These are phyloP conservation scores for Bucco capensis DNA, from an alignment of 2,113 vertebrate species.

Conservation along the genomic window DNA sequence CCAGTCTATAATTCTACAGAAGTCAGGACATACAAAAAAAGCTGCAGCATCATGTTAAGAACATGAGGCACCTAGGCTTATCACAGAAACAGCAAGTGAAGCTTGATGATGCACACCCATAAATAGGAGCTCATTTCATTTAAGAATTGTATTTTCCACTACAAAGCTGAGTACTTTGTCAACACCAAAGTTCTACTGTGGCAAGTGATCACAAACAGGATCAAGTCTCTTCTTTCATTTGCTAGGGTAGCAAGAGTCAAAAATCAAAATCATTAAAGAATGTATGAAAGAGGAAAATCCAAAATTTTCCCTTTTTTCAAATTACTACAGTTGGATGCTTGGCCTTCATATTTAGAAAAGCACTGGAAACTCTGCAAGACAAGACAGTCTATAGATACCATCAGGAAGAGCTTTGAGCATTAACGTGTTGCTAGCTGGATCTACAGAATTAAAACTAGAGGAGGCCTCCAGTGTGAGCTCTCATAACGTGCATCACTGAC, in stretches of 20 bases:
- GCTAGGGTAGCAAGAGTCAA: too few species aligned
- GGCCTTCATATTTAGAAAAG: neutral
- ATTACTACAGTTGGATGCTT: accelerated
- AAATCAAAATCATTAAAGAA: neutral
- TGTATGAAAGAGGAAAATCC: accelerated
- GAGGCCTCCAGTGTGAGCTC: neutral
- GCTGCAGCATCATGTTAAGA: neutral
- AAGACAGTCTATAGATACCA: accelerated
- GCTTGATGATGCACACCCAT: neutral
- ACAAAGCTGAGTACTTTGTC: neutral
- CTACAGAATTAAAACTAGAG: too few species aligned
- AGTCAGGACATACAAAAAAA: neutral
- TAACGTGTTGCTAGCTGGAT: neutral
- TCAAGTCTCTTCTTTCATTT: too few species aligned
- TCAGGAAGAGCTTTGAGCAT: neutral
- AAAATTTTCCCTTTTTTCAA: neutral
- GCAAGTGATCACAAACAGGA: neutral
- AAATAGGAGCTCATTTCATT: accelerated
- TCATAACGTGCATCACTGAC: accelerated
- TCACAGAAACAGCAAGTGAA: neutral
- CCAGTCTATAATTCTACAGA: neutral
- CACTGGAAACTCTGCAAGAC: neutral
- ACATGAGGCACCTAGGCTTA: neutral
- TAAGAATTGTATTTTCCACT: neutral
- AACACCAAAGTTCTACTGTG: neutral